Base-by-base conservation (phyloP, 2,888 invertebrate genomes). In the Ecdyonurus torrentis region DNA sequence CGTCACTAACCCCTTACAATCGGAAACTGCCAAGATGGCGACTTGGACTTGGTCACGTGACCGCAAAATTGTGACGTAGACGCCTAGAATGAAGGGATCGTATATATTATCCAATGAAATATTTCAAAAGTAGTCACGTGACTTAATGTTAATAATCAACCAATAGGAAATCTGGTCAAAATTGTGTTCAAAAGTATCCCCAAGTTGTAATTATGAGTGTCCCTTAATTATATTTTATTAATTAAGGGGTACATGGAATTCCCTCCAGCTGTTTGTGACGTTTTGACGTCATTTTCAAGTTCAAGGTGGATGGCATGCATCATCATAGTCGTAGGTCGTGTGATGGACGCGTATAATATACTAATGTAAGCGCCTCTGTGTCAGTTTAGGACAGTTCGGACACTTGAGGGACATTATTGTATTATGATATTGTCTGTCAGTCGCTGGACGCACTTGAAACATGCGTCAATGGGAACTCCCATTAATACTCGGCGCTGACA, bases 11-110 rank as follows among this genome's bases (percentile, higher is more conserved):
- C 77, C 76, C 75, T 74, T 72, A 55, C 55, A 55, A 22, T n/a
- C 76, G 74, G 74, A 71, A 77, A 77, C 76, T 77, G 76, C 77
- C 77, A 79, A 80, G 79, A 80, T 80, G 80, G 80, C 80, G 79
- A 76, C 78, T 55, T 22, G 20, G 55, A 22, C n/a, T n/a, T 75
- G 74, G 76, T 80, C 79, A 80, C 79, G 79, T 79, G 79, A 79
- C 72, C 76, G 71, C 63, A 74, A 72, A 75, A 76, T 73, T 75
- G 76, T 77, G 76, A 77, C 67, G 67, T 67, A 55, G 55, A 18
- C 19, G 55, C 37, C 37, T 55, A 20, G 55, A 18, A 22, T 55
- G 19, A 22, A 18, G 55, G 55, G 10, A 7, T 22, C n/a, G 7
- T 55, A 22, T n/a, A 10, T 20, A 59, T 59, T 63, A 59, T 63